Evolutionary conservation across 2,113 vertebrate genomes (phyloP), one percentile per base, ranked within the genome.

Genomic region (Gambusia holbrooki): DNA sequence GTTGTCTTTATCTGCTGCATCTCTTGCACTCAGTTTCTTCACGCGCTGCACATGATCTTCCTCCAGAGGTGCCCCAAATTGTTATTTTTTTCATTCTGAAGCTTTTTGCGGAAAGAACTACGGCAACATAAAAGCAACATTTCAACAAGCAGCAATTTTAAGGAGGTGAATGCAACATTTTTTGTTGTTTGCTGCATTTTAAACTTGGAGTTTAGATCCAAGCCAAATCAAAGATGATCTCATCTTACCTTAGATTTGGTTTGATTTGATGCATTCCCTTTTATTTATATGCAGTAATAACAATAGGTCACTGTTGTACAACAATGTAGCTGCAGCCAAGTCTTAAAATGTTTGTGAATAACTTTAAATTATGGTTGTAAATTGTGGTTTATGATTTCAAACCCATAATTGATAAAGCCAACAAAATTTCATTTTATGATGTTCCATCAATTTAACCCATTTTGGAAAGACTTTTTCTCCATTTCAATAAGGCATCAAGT

Each of bases 1-100:
- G 9, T 60, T 76, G 61, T 63, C 54, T 81, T 48, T 69, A 72
- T 80, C 82, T 71, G 51, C 63, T 80, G 64, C 37, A 82, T 88
- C 66, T 75, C 54, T 81, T 84, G 70, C 70, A 58, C 76, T 68
- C 60, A 70, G n/a, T 77, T 71, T 71, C 75, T 60, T 25, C 12
- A 60, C 62, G 79, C 65, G 79, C 77, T 80, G 71, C 32, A 74
- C 58, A 62, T 28, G 60, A 27, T 51, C 27, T 33, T n/a, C 8
- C 61, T 29, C 5, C 28, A 77, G 74, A 80, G 74, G 69, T 81
- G 75, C 76, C 82, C 32, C 42, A 48, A 63, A 76, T 68, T 48
- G 66, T 64, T 40, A 74, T 78, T 65, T 68, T 45, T 66, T 60
- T 27, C 27, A 48, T 19, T 48, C 45, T 0, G n/a, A 22, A 77